These are phyloP conservation scores for Hydroisotoma schaefferi DNA, from an alignment of 2,888 invertebrate genomes.

Conservation along the genomic window DNA sequence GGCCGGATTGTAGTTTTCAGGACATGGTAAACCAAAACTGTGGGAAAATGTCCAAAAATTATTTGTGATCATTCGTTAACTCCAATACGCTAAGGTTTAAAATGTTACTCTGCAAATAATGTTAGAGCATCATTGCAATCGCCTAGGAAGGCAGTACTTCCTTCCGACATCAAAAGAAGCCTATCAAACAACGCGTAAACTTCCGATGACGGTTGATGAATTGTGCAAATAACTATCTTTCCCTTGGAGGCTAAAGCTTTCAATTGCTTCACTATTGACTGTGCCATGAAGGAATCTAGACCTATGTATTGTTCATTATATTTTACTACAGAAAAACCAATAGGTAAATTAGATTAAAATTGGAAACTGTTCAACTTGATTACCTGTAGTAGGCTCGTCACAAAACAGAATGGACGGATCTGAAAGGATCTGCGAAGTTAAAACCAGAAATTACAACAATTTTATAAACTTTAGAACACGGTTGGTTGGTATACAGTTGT, in stretches of 20 bases:
- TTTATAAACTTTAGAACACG: slow-evolving; percentile 3
- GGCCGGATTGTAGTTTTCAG: slow-evolving; percentile 87
- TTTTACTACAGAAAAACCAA: not conserved
- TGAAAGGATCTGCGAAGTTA: slow-evolving; percentile 67
- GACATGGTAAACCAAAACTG: slow-evolving; percentile 57
- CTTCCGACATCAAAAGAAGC: slow-evolving; percentile 85
- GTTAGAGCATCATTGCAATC: slow-evolving; percentile 13
- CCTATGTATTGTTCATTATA: slow-evolving; percentile 51
- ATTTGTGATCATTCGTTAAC: no score
- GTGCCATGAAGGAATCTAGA: slow-evolving; percentile 93
- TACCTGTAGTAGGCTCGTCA: slow-evolving; percentile 90
- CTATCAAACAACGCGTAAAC: slow-evolving; percentile 83
- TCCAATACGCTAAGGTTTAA: no score
- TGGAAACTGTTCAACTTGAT: not conserved
- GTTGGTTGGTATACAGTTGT: not conserved
- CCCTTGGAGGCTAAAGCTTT: slow-evolving; percentile 65
- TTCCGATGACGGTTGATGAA: slow-evolving; percentile 88
- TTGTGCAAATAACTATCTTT: slow-evolving; percentile 86
- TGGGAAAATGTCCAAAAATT: not conserved
- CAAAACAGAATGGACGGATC: slow-evolving; percentile 93
- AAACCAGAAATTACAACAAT: slow-evolving; percentile 4
- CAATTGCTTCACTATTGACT: slow-evolving; percentile 63
- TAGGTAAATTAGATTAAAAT: not conserved
- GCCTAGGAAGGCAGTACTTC: slow-evolving; percentile 67
- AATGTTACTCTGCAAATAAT: slow-evolving; percentile 27